Evolutionary conservation across 2,888 invertebrate species (phyloP).

Genomic region (Troides helena): DNA sequence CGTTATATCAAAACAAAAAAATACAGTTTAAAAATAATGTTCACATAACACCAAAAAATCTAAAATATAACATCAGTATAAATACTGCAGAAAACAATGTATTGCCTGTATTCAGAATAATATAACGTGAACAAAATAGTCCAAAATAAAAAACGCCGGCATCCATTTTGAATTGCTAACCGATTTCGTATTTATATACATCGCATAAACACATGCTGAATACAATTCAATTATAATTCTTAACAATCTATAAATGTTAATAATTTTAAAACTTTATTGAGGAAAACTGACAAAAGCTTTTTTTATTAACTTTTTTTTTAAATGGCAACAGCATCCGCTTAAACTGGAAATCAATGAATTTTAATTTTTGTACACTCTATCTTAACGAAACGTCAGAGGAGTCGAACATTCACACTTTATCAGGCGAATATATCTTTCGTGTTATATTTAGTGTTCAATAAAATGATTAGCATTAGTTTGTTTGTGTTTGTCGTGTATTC

Average conservation of each 20-base stretch:
- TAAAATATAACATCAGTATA: too few species aligned
- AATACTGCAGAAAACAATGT: too few species aligned
- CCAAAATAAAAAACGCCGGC: too few species aligned
- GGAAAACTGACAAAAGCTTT: conserved; percentile 6
- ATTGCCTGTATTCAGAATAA: too few species aligned
- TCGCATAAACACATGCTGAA: too few species aligned
- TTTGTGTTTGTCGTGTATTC: conserved; percentile 29
- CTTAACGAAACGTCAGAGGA: conserved; percentile 33
- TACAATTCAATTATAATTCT: too few species aligned
- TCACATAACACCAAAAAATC: too few species aligned
- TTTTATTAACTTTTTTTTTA: conserved; percentile 33
- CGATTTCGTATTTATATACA: too few species aligned
- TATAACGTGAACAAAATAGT: too few species aligned
- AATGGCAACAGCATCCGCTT: conserved; percentile 31
- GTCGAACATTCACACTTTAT: conserved; percentile 43
- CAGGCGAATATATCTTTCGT: conserved; percentile 39
- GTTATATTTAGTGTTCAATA: conserved; percentile 33
- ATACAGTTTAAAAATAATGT: too few species aligned
- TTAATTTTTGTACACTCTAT: conserved; percentile 19
- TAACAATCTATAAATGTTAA: conserved; percentile 1
- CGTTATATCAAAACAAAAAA: too few species aligned
- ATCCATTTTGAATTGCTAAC: too few species aligned
- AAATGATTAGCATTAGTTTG: conserved; percentile 31
- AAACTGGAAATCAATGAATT: conserved; percentile 33
- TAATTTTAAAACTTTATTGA: conserved; percentile 5